Evolutionary conservation across 2,888 invertebrate species (phyloP).

Genomic region (Autographa pulchrina): DNA sequence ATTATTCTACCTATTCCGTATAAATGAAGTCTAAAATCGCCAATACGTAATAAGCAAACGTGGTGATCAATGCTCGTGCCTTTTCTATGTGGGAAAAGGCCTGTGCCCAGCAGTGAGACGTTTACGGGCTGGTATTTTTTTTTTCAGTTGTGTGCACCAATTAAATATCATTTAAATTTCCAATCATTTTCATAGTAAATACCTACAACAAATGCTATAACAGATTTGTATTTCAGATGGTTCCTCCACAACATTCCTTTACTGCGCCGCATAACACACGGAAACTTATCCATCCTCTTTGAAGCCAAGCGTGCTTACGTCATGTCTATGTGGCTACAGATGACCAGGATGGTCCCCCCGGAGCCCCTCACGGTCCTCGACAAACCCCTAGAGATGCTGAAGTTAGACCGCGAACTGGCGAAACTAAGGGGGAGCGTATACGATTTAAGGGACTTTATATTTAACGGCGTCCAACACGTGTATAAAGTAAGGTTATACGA

Average conservation of each 20-base stretch:
- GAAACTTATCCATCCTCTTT: slow-evolving; percentile 65
- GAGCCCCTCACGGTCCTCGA: slow-evolving; percentile 8
- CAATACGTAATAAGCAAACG: no score
- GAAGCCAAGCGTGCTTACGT: slow-evolving; percentile 68
- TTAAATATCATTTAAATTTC: no score
- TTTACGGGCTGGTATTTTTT: no score
- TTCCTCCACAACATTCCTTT: slow-evolving; percentile 67
- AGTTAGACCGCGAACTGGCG: slow-evolving; percentile 64
- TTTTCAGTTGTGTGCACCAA: no score
- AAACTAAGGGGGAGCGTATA: slow-evolving; percentile 66
- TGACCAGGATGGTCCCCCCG: slow-evolving; percentile 63
- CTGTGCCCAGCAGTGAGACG: no score
- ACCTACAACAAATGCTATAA: neutral
- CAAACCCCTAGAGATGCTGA: slow-evolving; percentile 56
- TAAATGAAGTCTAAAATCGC: no score
- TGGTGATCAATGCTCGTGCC: no score
- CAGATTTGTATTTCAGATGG: slow-evolving; percentile 70
- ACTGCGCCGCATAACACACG: slow-evolving; percentile 56
- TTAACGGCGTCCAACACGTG: slow-evolving; percentile 53
- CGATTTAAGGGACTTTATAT: slow-evolving; percentile 77
- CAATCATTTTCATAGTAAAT: no score
- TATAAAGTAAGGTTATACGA: slow-evolving; percentile 65
- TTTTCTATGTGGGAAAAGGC: no score
- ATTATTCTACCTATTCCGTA: no score
- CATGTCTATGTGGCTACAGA: slow-evolving; percentile 65